Evolutionary conservation across 2,797 vertebrate species (phyloP), one percentile per base, ranked within the genome.

Genomic region (Vireo griseus): DNA sequence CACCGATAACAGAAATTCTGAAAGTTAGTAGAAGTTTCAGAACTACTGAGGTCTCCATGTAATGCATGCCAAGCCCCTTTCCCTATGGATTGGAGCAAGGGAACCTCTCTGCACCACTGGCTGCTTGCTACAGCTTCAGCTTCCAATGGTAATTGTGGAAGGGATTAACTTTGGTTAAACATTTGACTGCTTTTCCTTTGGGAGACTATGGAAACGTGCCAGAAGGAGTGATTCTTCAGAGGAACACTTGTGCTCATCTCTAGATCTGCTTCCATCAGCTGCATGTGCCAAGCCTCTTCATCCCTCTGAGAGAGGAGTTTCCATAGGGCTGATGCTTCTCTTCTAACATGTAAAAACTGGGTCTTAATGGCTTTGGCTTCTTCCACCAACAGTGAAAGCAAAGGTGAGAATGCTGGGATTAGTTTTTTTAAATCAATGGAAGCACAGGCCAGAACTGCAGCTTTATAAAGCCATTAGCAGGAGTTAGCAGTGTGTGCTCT

Each of bases 181-280:
- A 63, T 87, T 69, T 57, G 61, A 65, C 82, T 91, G 87, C 48
- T 28, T 92, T 63, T 86, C 84, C 94, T 90, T 86, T 47, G 75
- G 72, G 68, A 91, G 42, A 12, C 29, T 33, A 7, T 5, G 6
- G 82, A 96, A 90, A 72, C n/a, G 26, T 16, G 57, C 65, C 85
- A 92, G 89, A 26, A 92, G 52, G 55, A 87, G 42, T 14, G 61
- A 88, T 61, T 80, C 72, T 67, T 74, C 4, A 2, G 72, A 90
- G 79, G 50, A 40, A 40, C 39, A 80, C 63, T 76, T 45, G 19
- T 0, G 0, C n/a, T 86, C 51, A 44, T 90, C 90, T 89, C 75
- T 63, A 83, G 85, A 67, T 45, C 50, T 68, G 54, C n/a, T 47
- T 77, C 67, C 68, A 44, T 58, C 68, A 63, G 9, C 35, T 28